A percentile compares a stretch with the other conserved stretches of the same genome.
phyloP scores from a whole-genome alignment of 2,797 vertebrate species.

The Neosilurus mollespiculum region DNA sequence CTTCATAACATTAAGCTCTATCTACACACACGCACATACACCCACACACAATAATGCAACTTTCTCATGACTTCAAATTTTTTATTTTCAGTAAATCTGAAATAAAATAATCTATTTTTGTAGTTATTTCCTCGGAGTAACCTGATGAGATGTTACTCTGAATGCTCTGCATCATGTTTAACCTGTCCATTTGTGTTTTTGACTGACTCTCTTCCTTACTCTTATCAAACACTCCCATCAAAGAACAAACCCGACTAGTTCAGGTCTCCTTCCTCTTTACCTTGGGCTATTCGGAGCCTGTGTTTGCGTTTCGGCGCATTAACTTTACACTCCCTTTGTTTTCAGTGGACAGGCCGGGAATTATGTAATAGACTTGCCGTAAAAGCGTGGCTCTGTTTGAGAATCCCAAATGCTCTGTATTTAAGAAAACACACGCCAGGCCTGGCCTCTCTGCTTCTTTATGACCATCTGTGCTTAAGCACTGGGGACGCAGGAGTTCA shows the following conservation, averaged over 20 bases:
- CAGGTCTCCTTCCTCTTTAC: slow-evolving; percentile 54
- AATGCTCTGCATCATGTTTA: neutral
- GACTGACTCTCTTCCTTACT: slow-evolving; percentile 11
- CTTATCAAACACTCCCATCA: slow-evolving; percentile 50
- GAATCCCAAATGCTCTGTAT: slow-evolving; percentile 65
- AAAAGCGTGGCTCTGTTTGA: slow-evolving; percentile 68
- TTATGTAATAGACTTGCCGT: slow-evolving; percentile 73
- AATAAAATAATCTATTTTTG: neutral
- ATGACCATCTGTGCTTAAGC: slow-evolving; percentile 61
- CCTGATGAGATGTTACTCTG: neutral
- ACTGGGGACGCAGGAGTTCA: slow-evolving; percentile 66
- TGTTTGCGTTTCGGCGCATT: slow-evolving; percentile 76
- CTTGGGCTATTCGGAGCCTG: slow-evolving; percentile 55
- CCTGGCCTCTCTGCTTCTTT: slow-evolving; percentile 49
- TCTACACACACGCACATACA: neutral
- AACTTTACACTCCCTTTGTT: slow-evolving; percentile 79
- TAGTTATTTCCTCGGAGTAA: neutral
- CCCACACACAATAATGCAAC: neutral
- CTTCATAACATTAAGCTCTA: slow-evolving; percentile 48
- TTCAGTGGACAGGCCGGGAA: slow-evolving; percentile 69
- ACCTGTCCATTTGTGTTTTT: slow-evolving; percentile 24
- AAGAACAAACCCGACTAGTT: slow-evolving; percentile 45
- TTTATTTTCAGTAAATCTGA: neutral
- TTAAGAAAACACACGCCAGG: slow-evolving; percentile 67
- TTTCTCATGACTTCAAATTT: neutral